Conservation (phyloP, 2,888 invertebrate species). For the Meliscaeva auricollis region DNA sequence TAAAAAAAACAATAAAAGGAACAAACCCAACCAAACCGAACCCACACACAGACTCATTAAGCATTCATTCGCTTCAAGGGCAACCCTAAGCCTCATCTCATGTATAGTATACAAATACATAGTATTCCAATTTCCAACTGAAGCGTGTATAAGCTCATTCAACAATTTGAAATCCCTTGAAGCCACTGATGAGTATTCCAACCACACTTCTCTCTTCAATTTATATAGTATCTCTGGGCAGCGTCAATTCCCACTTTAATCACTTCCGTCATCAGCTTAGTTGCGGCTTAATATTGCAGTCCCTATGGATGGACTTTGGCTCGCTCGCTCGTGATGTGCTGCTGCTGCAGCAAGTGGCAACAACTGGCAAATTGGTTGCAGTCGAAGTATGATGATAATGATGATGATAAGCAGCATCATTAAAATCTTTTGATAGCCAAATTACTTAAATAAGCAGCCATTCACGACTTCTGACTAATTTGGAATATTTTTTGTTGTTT, state of each 20-base stretch:
- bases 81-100: constrained; percentile 44
- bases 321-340: neutral
- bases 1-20: neutral
- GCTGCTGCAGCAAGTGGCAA: constrained; percentile 13
- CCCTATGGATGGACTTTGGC: constrained; percentile 17
- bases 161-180: constrained; percentile 49
- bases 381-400: constrained; percentile 28
- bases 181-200: constrained; percentile 50
- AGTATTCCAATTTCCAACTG: neutral
- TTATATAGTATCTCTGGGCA: constrained; percentile 5
- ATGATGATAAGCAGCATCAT: constrained; percentile 52
- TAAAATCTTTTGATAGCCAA: constrained; percentile 40
- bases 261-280: constrained; percentile 70
- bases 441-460: constrained; percentile 24
- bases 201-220: constrained; percentile 4
- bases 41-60: constrained; percentile 50
- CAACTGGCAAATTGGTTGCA: constrained; percentile 43
- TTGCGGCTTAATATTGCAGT: constrained; percentile 49
- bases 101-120: neutral
- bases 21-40: neutral
- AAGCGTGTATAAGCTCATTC: constrained; percentile 50
- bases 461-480: constrained; percentile 25
- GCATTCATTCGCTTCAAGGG: constrained; percentile 38
- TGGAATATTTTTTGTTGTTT: neutral
- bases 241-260: constrained; percentile 66